Percentiles rank a stretch among this genome's conserved stretches.
phyloP scores from a whole-genome alignment of 2,888 invertebrate genomes.

The Thera britannica region DNA sequence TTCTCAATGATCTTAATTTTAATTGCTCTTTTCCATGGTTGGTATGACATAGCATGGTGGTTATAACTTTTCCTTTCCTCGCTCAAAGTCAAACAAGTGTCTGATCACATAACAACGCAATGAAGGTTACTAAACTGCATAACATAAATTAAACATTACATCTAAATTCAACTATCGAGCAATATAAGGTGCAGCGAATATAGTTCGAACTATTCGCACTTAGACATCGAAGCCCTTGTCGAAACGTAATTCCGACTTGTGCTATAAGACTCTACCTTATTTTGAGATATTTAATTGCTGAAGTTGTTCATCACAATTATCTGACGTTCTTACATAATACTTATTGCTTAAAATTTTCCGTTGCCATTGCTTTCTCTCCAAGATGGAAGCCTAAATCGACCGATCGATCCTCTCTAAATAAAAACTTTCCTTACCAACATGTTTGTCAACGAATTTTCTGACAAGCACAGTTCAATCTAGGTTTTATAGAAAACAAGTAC shows the following conservation, averaged over 20 bases:
- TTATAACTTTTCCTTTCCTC: neutral
- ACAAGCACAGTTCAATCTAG: neutral
- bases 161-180: conserved; percentile 4
- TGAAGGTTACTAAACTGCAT: conserved; percentile 5
- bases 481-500: neutral
- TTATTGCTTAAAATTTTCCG: conserved; percentile 2
- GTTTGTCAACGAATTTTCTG: neutral
- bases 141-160: conserved; percentile 1
- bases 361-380: neutral
- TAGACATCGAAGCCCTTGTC: neutral
- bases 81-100: conserved; percentile 10
- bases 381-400: neutral
- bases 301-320: neutral
- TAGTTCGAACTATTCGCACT: neutral
- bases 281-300: neutral
- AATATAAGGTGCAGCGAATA: neutral
- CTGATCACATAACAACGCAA: neutral
- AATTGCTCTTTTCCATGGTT: neutral
- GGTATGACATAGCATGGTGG: neutral
- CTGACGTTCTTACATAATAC: neutral
- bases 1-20: neutral
- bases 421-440: neutral
- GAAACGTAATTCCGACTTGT: neutral
- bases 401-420: neutral
- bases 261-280: neutral